Evolutionary conservation across 2,113 vertebrate genomes (phyloP).

Genomic region (Thinocorus orbignyianus): DNA sequence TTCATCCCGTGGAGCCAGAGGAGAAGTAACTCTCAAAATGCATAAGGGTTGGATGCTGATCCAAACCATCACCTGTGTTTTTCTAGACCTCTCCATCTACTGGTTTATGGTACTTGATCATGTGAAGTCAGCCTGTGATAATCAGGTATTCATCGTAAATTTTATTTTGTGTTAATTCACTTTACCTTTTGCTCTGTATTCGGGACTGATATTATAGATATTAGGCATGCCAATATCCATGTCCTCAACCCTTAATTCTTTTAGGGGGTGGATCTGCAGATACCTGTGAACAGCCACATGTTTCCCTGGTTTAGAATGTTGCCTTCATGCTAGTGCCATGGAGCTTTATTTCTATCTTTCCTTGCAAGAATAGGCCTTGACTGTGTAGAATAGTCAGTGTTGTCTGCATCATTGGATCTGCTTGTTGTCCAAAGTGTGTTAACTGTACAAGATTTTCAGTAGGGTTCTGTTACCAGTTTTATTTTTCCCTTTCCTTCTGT

Average conservation of each 20-base stretch:
- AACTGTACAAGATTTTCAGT: neutral
- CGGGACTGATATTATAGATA: neutral
- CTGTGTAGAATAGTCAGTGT: neutral
- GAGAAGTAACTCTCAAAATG: neutral
- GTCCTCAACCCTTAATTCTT: neutral
- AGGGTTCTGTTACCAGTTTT: neutral
- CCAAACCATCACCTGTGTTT: neutral
- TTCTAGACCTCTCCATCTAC: neutral
- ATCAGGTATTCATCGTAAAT: neutral
- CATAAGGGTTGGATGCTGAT: neutral
- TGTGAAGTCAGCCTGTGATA: neutral
- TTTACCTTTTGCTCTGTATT: neutral
- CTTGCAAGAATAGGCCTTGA: neutral
- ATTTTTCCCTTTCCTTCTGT: neutral
- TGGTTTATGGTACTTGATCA: neutral
- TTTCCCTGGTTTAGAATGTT: neutral
- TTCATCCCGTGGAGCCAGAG: neutral
- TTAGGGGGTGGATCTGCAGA: neutral
- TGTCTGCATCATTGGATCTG: neutral
- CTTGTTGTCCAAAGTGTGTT: neutral
- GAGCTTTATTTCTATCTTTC: neutral
- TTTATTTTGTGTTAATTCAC: neutral
- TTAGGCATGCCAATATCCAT: neutral
- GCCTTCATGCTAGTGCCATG: neutral
- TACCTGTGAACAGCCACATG: neutral